These are phyloP conservation scores for Oophaga sylvatica DNA, from an alignment of 2,797 vertebrate species.

Conservation along the genomic window DNA sequence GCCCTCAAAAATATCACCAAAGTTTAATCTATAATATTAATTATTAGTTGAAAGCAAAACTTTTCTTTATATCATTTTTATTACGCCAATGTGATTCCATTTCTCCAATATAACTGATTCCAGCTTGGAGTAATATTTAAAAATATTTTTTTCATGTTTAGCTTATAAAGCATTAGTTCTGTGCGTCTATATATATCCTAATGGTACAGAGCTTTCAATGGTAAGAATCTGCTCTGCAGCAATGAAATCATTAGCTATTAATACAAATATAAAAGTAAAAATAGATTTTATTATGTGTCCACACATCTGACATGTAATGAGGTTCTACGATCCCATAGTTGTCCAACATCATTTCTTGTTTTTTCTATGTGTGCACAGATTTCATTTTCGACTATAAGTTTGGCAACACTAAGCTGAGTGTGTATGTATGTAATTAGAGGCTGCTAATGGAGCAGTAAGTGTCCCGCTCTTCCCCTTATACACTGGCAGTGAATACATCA, in stretches of 20 bases:
- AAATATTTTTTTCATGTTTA: background rate
- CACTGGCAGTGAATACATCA: conserved; percentile 41
- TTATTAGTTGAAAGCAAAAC: background rate
- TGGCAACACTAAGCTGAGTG: conserved; percentile 31
- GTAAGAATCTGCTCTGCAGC: background rate
- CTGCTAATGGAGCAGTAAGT: conserved; percentile 46
- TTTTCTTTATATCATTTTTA: background rate
- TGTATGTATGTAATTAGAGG: conserved; percentile 29
- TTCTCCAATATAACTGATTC: no score
- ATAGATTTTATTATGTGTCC: conserved; percentile 20
- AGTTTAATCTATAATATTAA: background rate
- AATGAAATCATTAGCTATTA: conserved; percentile 13
- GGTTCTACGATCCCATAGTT: background rate
- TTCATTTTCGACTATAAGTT: conserved; percentile 1
- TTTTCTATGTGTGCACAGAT: conserved; percentile 14
- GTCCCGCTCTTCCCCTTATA: conserved; percentile 46
- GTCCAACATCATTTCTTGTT: conserved; percentile 3
- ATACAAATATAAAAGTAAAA: conserved; percentile 30
- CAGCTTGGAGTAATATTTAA: background rate
- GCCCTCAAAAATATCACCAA: background rate
- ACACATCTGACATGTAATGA: conserved; percentile 5
- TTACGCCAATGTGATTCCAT: background rate
- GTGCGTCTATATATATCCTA: background rate
- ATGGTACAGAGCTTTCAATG: background rate
- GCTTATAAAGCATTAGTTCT: background rate